Evolutionary conservation across 2,888 invertebrate genomes (phyloP).

Genomic region (Chironomus riparius): DNA sequence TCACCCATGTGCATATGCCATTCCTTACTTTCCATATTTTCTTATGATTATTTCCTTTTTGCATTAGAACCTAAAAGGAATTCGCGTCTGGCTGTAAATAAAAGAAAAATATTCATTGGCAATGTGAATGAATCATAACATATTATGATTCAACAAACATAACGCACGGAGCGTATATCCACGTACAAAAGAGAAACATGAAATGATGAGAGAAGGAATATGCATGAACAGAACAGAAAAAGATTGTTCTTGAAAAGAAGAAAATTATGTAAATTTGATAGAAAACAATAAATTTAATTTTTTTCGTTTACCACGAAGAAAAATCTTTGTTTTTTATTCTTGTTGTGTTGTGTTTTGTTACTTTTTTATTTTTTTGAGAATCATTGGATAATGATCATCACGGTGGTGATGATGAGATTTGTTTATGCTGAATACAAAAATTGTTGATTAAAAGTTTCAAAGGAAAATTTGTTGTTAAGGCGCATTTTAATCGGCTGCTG

Average conservation of each 20-base stretch:
- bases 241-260: background rate
- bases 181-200: constrained; percentile 7
- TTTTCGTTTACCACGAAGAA: background rate
- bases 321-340: too few relatives aligned
- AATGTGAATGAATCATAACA: background rate
- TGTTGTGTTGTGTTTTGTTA: background rate
- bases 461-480: background rate
- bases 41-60: background rate
- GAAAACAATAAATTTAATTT: constrained; percentile 26
- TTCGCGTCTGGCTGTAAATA: background rate
- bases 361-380: background rate
- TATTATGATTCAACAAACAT: constrained; percentile 26
- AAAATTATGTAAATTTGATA: constrained; percentile 24
- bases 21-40: background rate
- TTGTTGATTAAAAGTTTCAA: background rate
- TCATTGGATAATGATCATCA: background rate
- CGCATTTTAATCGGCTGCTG: background rate
- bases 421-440: background rate
- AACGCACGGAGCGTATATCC: constrained; percentile 20
- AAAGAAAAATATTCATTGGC: background rate
- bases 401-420: constrained; percentile 11
- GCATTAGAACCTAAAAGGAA: background rate
- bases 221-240: background rate
- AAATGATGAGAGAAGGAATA: background rate
- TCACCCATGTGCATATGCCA: too few relatives aligned